Evolutionary conservation across 1,140 invertebrate species (phyloP), one percentile per base, ranked within the genome.

Genomic region (Drosophila yakuba): DNA sequence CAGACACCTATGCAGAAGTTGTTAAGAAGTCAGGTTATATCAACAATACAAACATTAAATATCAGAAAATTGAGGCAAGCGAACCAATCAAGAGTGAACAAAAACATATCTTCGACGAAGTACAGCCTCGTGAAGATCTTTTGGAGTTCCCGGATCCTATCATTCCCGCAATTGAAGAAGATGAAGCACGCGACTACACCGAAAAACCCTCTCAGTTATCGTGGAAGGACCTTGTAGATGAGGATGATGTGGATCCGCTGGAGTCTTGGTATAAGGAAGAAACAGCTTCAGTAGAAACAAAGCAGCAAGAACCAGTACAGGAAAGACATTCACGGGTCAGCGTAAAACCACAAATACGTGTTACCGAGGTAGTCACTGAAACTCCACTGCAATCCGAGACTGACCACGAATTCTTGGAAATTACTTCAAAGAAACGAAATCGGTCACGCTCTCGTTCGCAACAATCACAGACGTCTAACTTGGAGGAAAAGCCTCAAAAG

Each of bases 1-100:
- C 84, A 10, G 91, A 92, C 61, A 92, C 91, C 1, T 92, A 92
- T 48, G 91, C 91, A 23, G 91, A 92, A 76, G 89, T 92, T 7
- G 85, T 92, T 14, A 91, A 56, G 44, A 91, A 92, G 25, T 92
- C 91, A 4, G 91, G 91, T 1, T 88, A 74, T 41, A 54, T 43
- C 7, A 67, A 88, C 25, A 88, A 80, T 25, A 88, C 86, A 7
- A 81, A 77, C 32, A 85, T 91, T 20, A 74, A 75, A 6, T 91
- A 91, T 60, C 71, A 78, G 14, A 68, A 50, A 25, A 25, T 35
- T 45, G 66, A 78, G 11, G 39, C 28, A 7, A 59, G 45, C 14
- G 45, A 25, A 2, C 25, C 56, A 36, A 38, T 17, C 1, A 25
- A 7, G n/a, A 12, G 23, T 6, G 32, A 32, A 32, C 14, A 14